phyloP scores from a whole-genome alignment of 2,797 vertebrate genomes.

The Etheostoma nigrum region DNA sequence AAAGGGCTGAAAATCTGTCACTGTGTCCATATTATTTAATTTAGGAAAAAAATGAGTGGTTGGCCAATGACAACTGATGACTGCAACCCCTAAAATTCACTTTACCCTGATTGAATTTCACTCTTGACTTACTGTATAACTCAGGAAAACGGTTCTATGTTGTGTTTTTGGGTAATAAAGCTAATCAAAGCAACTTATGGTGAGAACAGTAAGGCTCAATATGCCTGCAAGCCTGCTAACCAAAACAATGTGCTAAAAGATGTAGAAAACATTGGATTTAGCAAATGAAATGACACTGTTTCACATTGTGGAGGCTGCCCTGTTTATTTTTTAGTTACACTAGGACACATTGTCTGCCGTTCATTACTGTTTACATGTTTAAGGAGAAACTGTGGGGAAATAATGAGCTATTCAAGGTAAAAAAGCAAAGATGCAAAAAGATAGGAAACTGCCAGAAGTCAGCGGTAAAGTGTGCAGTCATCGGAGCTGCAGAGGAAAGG shows the following conservation, averaged over 20 bases:
- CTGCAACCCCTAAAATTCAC: not conserved
- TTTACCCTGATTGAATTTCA: not conserved
- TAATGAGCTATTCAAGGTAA: not conserved
- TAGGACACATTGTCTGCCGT: not conserved
- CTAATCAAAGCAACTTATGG: not conserved
- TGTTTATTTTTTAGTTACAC: not conserved
- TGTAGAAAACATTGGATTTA: not conserved
- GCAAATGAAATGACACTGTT: not conserved
- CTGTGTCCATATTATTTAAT: not conserved
- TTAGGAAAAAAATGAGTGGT: not conserved
- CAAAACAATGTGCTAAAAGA: not conserved
- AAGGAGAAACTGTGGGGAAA: constrained; percentile 8
- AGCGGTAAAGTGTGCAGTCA: constrained; percentile 24
- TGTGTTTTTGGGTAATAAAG: not conserved
- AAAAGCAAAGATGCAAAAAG: not conserved
- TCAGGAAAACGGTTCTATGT: not conserved
- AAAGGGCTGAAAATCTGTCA: constrained; percentile 12
- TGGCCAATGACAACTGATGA: not conserved
- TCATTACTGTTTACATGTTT: not conserved
- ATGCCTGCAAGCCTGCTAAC: not conserved
- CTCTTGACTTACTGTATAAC: not conserved
- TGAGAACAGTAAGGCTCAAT: not conserved
- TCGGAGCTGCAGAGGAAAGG: constrained; percentile 1
- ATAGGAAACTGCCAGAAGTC: constrained; percentile 24
- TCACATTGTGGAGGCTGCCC: not conserved